A percentile compares a stretch with the other conserved stretches of the same genome.
phyloP scores from a whole-genome alignment of 2,113 vertebrate genomes.

The Puma concolor region DNA sequence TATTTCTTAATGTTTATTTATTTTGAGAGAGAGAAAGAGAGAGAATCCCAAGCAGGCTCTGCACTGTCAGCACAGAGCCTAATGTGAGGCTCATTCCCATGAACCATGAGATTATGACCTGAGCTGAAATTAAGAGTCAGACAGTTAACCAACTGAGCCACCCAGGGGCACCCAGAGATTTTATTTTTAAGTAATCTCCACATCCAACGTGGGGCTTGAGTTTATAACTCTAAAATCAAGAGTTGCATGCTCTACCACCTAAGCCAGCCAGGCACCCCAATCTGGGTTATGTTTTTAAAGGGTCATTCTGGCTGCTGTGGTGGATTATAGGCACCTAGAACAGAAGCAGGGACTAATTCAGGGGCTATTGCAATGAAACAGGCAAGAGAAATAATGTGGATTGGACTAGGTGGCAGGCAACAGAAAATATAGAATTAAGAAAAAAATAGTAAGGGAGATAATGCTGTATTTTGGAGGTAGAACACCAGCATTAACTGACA shows the following conservation, averaged over 20 bases:
- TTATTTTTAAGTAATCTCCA: background rate
- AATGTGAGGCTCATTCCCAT: too few species aligned
- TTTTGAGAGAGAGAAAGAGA: too few species aligned
- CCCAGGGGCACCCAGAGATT: background rate
- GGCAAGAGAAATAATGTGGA: background rate
- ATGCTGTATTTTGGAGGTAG: slow-evolving; percentile 38
- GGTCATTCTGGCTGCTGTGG: background rate
- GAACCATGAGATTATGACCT: too few species aligned
- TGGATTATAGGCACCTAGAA: background rate
- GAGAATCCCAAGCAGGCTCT: too few species aligned
- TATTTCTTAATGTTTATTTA: too few species aligned
- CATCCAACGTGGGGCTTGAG: background rate
- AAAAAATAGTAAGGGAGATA: background rate
- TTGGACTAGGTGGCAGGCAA: background rate
- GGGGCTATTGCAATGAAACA: background rate
- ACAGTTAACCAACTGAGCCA: too few species aligned
- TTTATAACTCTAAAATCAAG: background rate
- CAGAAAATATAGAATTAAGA: background rate
- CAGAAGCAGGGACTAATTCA: background rate
- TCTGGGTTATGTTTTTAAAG: background rate
- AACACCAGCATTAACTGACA: background rate
- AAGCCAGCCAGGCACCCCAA: background rate
- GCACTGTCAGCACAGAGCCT: too few species aligned
- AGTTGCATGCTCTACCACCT: background rate
- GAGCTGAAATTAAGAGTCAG: too few species aligned